A percentile compares a stretch with the other conserved stretches of the same genome.
phyloP scores from a whole-genome alignment of 2,888 invertebrate genomes.

The Scrobipalpa costella region DNA sequence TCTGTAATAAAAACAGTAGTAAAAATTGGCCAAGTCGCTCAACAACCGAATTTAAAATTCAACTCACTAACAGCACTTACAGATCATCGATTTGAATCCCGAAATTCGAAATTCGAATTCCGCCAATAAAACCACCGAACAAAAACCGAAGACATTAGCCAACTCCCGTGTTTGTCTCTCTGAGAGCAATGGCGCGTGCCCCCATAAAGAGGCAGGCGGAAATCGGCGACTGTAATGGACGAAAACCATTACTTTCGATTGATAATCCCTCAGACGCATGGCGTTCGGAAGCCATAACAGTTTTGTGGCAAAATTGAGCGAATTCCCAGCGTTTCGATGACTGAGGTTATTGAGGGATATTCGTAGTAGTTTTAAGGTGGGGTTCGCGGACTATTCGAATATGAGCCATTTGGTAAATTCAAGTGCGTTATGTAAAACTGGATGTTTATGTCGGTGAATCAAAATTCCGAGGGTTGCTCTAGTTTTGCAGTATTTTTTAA shows the following conservation, averaged over 20 bases:
- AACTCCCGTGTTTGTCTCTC: slow-evolving; percentile 21
- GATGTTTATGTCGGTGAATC: slow-evolving; percentile 13
- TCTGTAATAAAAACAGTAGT: not conserved
- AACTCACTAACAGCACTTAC: not conserved
- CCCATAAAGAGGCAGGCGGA: slow-evolving; percentile 70
- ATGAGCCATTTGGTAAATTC: slow-evolving; percentile 10
- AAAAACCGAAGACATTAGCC: slow-evolving; percentile 22
- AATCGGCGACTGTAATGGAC: slow-evolving; percentile 78
- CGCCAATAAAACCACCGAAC: not conserved
- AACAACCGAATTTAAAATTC: not conserved
- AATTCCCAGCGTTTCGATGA: slow-evolving; percentile 41
- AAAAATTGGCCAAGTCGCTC: not conserved
- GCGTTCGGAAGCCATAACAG: slow-evolving; percentile 78
- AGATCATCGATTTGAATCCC: not conserved
- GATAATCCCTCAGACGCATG: slow-evolving; percentile 77
- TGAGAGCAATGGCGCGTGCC: slow-evolving; percentile 71
- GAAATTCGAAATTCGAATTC: slow-evolving; percentile 5
- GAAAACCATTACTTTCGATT: slow-evolving; percentile 79
- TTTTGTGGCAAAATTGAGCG: slow-evolving; percentile 79
- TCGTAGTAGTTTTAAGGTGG: not conserved
- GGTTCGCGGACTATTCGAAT: not conserved
- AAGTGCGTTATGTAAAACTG: slow-evolving; percentile 11
- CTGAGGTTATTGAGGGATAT: not conserved
- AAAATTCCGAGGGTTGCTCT: not conserved
- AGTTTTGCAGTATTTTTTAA: no score